phyloP scores from a whole-genome alignment of 2,888 invertebrate genomes.

The Nomada flava region DNA sequence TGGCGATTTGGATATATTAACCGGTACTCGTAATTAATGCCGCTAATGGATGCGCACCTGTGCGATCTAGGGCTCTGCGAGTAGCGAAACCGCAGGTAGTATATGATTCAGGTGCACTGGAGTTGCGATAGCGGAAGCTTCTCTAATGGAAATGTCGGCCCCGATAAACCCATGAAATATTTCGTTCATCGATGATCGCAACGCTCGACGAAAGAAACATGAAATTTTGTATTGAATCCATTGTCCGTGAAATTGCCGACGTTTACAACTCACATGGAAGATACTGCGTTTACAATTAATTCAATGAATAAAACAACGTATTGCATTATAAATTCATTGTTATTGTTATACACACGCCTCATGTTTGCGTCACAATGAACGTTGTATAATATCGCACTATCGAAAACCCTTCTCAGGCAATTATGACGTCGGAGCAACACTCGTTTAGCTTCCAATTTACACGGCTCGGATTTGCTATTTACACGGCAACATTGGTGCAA shows the following conservation, averaged over 20 bases:
- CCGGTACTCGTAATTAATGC: slow-evolving; percentile 11
- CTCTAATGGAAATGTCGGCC: slow-evolving; percentile 6
- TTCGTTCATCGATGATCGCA: neutral
- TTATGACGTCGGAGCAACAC: neutral
- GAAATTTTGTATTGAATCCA: no score
- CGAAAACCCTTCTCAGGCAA: neutral
- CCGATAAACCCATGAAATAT: neutral
- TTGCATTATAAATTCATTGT: neutral
- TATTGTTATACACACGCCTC: no score
- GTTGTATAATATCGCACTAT: neutral
- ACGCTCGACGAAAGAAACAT: no score
- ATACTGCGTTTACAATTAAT: no score
- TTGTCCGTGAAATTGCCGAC: no score
- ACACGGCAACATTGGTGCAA: slow-evolving; percentile 3
- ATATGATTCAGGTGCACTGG: neutral
- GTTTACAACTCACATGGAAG: no score
- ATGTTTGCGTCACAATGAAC: neutral
- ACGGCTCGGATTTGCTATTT: slow-evolving; percentile 19
- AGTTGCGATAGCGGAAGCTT: neutral
- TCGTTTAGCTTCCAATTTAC: slow-evolving; percentile 13
- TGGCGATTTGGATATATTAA: neutral
- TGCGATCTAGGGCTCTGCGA: neutral
- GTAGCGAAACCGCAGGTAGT: slow-evolving; percentile 5
- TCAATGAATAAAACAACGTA: no score
- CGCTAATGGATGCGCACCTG: slow-evolving; percentile 5